These are phyloP conservation scores for Leptothorax acervorum DNA, from an alignment of 2,888 invertebrate species.

Conservation along the genomic window DNA sequence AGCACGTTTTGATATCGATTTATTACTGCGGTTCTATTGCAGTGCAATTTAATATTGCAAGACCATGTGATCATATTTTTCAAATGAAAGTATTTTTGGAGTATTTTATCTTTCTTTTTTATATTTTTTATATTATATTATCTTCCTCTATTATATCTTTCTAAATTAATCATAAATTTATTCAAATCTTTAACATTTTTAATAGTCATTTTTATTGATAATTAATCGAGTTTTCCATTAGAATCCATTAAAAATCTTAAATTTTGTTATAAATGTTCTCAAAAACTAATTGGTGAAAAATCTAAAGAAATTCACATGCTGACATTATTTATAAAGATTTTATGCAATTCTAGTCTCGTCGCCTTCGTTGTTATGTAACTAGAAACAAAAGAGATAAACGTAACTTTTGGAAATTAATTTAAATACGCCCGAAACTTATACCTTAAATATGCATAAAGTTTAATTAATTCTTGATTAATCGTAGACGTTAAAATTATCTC, in stretches of 20 bases:
- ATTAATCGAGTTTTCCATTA: background rate
- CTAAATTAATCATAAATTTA: background rate
- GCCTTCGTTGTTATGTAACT: background rate
- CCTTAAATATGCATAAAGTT: background rate
- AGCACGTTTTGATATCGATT: background rate
- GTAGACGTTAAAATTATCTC: background rate
- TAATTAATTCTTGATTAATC: background rate
- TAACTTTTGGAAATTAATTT: background rate
- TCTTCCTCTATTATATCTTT: background rate
- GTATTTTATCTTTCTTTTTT: no score
- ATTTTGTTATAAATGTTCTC: background rate
- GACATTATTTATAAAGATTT: background rate
- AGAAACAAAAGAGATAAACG: background rate
- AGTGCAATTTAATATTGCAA: background rate
- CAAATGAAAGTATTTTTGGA: background rate
- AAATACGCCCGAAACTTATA: background rate
- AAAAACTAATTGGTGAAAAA: background rate
- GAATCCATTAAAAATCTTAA: background rate
- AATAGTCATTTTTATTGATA: background rate
- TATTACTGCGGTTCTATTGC: no score
- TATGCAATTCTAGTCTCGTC: background rate
- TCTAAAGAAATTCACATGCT: background rate
- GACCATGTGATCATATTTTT: background rate
- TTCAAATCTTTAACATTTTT: background rate
- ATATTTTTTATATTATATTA: no score